Percentiles rank a stretch among this genome's conserved stretches.
Evolutionary conservation across 2,888 invertebrate species (phyloP).

Genomic region (Erannis defoliaria): DNA sequence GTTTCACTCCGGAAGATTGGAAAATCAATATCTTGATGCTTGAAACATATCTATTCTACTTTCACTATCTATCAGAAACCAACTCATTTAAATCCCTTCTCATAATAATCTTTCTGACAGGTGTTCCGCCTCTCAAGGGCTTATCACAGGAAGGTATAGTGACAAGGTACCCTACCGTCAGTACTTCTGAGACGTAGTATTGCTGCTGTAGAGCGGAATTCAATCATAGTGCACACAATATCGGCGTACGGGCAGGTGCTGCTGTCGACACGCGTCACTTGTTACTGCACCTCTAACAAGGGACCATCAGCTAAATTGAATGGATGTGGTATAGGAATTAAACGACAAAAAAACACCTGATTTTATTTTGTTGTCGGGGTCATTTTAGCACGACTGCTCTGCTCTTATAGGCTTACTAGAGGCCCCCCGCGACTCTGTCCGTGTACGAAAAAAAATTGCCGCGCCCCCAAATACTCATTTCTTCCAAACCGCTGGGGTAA

Average conservation of each 20-base stretch:
- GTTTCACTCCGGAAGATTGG: too few relatives aligned
- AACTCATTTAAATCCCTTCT: background rate
- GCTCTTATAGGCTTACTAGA: too few relatives aligned
- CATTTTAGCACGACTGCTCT: too few relatives aligned
- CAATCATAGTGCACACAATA: conserved; percentile 48
- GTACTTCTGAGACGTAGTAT: conserved; percentile 9
- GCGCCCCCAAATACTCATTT: too few relatives aligned
- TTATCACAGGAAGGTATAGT: background rate
- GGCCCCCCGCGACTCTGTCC: too few relatives aligned
- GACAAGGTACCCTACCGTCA: conserved; percentile 2
- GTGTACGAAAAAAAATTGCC: too few relatives aligned
- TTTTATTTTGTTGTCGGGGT: too few relatives aligned
- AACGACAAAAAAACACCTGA: too few relatives aligned
- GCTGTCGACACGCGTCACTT: conserved; percentile 71
- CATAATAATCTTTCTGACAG: conserved; percentile 5
- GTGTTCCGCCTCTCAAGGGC: conserved; percentile 6
- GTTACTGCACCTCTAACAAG: conserved; percentile 75
- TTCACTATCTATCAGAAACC: background rate
- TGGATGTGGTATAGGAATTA: conserved; percentile 16
- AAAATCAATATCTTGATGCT: background rate
- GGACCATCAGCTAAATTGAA: conserved; percentile 41
- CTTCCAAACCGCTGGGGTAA: too few relatives aligned
- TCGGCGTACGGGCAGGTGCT: conserved; percentile 51
- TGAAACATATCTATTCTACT: background rate
- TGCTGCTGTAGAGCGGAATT: conserved; percentile 35